A percentile compares a stretch with the other conserved stretches of the same genome.
phyloP scores from a whole-genome alignment of 2,113 vertebrate species.

The Festucalex cinctus region DNA sequence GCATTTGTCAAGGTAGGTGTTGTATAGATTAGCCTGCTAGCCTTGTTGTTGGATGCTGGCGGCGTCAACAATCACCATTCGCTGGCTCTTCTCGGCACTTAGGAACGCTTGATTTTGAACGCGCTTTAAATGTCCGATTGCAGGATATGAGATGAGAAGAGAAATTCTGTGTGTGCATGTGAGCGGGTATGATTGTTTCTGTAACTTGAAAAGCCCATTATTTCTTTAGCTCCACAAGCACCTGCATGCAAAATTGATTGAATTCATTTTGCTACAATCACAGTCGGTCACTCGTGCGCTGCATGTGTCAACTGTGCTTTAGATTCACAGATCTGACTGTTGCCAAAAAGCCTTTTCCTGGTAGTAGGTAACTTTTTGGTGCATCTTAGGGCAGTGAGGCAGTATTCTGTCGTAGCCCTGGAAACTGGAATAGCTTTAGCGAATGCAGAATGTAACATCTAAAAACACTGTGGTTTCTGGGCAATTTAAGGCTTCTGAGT shows the following conservation, averaged over 20 bases:
- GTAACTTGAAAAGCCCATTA: background rate
- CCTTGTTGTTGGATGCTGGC: constrained; percentile 11
- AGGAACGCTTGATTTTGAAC: background rate
- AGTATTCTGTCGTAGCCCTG: background rate
- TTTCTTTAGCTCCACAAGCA: background rate
- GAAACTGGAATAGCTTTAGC: background rate
- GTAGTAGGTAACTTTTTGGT: background rate
- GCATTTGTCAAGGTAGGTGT: constrained; percentile 89
- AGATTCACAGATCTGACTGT: background rate
- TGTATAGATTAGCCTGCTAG: constrained; percentile 55
- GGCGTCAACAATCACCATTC: background rate
- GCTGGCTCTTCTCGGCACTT: background rate
- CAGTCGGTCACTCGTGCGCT: background rate
- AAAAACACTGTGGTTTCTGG: no score
- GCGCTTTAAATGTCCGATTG: background rate
- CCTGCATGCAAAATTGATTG: background rate
- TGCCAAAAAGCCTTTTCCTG: background rate
- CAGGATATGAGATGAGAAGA: background rate
- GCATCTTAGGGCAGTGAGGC: background rate
- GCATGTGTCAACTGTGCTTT: background rate
- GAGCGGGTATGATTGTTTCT: background rate
- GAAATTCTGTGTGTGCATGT: no score
- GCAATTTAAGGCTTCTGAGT: no score
- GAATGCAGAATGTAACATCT: no score
- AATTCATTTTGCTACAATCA: background rate